Evolutionary conservation across 2,888 invertebrate genomes (phyloP), one percentile per base, ranked within the genome.

Genomic region (Malacosoma neustria): DNA sequence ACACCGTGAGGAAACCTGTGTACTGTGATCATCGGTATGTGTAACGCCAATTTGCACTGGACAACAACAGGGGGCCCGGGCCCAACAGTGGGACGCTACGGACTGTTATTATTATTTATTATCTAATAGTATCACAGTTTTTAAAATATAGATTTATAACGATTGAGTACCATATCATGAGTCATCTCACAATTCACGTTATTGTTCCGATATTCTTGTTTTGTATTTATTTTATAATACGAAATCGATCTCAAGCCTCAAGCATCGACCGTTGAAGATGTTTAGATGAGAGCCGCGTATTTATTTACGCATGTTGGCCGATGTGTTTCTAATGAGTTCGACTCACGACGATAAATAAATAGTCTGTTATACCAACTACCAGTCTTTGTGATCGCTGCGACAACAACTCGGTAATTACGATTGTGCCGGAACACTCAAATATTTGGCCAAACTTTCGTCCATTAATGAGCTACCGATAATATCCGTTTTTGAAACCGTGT

Each of bases 391-490:
- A 55, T 39, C 47, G 46, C 51, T 48, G 58, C 58, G 62, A 51
- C 50, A 56, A 56, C 62, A 61, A 62, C 65, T 55, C 60, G 46
- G 71, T 80, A 79, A 81, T 81, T 76, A 79, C 71, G 66, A 72
- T 70, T 69, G 63, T 65, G 64, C 57, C 61, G 62, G 68, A 62
- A 71, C 68, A 64, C 54, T 74, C 67, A 81, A 84, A 84, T 84
- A 84, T 82, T 84, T 82, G 57, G 46, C 56, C 66, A 63, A 80
- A 81, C 80, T 82, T 81, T 82, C 77, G 47, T 71, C 76, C 72
- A 68, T 76, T 84, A 82, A 75, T 77, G 71, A 77, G 80, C 82
- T 84, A 77, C 84, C 77, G 77, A 73, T 75, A 74, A 66, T 63
- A 54, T 64, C 54, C 54, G 58, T 55, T 71, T 72, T 71, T 70